Evolutionary conservation across 2,888 invertebrate genomes (phyloP).

Genomic region (Salpingus planirostris): DNA sequence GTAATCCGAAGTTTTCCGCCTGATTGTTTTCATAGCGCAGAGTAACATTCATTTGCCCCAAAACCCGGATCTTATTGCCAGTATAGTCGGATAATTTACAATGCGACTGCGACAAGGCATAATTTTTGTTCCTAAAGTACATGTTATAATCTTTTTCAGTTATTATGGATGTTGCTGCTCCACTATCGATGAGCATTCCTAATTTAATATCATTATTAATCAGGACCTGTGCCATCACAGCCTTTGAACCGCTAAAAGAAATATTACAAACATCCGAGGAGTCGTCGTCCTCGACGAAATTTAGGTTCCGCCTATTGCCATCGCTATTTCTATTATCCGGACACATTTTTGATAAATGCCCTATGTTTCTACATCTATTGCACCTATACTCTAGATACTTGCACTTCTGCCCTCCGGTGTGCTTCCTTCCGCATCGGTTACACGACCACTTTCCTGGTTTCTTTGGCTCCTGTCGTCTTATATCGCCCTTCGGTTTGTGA

Average conservation of each 20-base stretch:
- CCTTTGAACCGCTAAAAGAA: neutral
- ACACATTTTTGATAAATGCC: slow-evolving; percentile 6
- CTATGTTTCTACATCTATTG: slow-evolving; percentile 7
- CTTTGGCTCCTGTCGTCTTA: too few species aligned
- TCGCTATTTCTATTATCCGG: too few species aligned
- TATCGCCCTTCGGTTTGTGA: neutral
- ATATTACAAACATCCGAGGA: neutral
- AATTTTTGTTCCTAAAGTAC: slow-evolving; percentile 1
- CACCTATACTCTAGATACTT: slow-evolving; percentile 6
- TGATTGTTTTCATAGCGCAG: neutral
- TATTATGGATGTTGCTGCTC: neutral
- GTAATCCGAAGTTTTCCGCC: neutral
- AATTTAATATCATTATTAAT: slow-evolving; percentile 1
- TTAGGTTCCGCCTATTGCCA: neutral
- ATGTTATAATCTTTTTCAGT: neutral
- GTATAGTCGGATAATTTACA: neutral
- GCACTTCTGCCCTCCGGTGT: slow-evolving; percentile 3
- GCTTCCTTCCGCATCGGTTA: too few species aligned
- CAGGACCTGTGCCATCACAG: neutral
- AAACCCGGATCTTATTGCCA: neutral
- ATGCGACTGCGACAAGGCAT: neutral
- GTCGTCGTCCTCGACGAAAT: slow-evolving; percentile 1
- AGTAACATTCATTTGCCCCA: neutral
- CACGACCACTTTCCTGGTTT: neutral
- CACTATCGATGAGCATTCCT: too few species aligned